A percentile compares a stretch with the other conserved stretches of the same genome.
Conservation (phyloP, 2,797 vertebrate genomes). For the Lepidocolaptes lacrymiger region DNA sequence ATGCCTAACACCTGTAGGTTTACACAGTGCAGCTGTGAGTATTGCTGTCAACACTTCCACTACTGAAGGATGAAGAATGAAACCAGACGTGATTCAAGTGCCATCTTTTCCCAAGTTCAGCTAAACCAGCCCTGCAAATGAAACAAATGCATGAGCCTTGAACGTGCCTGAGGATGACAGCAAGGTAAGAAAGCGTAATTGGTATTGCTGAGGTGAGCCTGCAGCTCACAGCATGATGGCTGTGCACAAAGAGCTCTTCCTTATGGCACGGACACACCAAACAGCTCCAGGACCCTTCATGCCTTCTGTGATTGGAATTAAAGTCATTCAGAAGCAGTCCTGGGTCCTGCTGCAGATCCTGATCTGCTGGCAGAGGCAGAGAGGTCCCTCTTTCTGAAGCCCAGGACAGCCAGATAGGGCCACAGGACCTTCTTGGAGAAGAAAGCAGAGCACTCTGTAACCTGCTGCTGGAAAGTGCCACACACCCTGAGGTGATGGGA, state of each 20-base stretch:
- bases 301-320: background rate
- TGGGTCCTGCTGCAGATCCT: background rate
- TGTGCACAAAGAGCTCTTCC: background rate
- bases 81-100: background rate
- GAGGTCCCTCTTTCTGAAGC: background rate
- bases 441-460: background rate
- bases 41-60: conserved; percentile 19
- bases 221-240: background rate
- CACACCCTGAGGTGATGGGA: background rate
- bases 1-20: conserved; percentile 15
- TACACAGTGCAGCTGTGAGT: background rate
- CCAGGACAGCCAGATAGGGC: background rate
- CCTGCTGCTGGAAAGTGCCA: background rate
- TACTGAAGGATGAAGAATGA: background rate
- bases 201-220: background rate
- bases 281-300: background rate
- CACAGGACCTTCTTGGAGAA: background rate
- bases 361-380: background rate
- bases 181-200: background rate
- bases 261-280: background rate
- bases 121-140: background rate
- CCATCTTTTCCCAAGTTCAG: conserved; percentile 5
- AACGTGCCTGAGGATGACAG: background rate
- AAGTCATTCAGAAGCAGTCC: background rate
- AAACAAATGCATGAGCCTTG: background rate